Percentiles rank a stretch among this genome's conserved stretches.
Conservation (phyloP, 2,113 vertebrate species). For the Phrynocephalus versicolor region DNA sequence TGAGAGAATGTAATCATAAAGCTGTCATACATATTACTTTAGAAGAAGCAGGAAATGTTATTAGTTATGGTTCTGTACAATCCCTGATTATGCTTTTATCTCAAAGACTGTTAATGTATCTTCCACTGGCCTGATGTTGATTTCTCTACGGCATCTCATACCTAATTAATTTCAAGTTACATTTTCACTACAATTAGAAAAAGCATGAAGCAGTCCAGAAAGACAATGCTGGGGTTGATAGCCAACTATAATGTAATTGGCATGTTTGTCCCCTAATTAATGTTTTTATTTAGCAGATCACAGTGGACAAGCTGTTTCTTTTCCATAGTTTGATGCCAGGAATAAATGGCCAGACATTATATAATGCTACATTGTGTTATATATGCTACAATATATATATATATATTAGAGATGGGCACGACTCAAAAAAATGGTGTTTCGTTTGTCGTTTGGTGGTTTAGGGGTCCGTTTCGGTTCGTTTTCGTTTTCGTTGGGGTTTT, state of each 20-base stretch:
- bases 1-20: slow-evolving; percentile 5
- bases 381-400: background rate
- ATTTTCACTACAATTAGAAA: slow-evolving; percentile 17
- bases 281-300: slow-evolving; percentile 17
- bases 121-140: slow-evolving; percentile 31
- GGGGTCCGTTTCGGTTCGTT: no score
- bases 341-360: background rate
- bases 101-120: slow-evolving; percentile 20
- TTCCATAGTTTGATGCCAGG: background rate
- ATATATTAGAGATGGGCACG: no score
- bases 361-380: background rate
- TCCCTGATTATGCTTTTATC: slow-evolving; percentile 8
- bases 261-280: slow-evolving; percentile 28
- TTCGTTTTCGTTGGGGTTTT: no score
- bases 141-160: slow-evolving; percentile 30
- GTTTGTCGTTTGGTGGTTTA: no score
- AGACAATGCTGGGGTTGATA: background rate
- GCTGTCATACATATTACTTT: background rate
- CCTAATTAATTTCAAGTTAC: slow-evolving; percentile 38
- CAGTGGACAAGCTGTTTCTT: background rate
- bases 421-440: no score
- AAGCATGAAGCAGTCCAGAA: slow-evolving; percentile 16
- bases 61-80: slow-evolving; percentile 28
- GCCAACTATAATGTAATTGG: slow-evolving; percentile 16
- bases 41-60: slow-evolving; percentile 15